A percentile compares a stretch with the other conserved stretches of the same genome.
phyloP scores from a whole-genome alignment of 2,888 invertebrate genomes.

The Agelastica alni region DNA sequence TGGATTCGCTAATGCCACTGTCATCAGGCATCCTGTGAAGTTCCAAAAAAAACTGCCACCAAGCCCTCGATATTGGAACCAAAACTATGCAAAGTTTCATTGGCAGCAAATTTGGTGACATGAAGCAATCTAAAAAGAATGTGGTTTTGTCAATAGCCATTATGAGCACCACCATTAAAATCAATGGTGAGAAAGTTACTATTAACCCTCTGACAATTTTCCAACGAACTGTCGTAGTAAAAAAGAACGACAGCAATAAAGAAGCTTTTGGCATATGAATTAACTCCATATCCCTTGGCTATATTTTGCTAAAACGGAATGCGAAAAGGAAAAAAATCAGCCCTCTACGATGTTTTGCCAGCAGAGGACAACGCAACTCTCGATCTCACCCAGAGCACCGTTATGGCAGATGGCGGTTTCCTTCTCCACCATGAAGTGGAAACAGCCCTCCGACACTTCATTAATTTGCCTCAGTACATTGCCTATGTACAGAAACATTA shows the following conservation, averaged over 20 bases:
- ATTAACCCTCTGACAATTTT: conserved; percentile 16
- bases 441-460: background rate
- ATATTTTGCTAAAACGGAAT: too few relatives aligned
- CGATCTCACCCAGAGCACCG: background rate
- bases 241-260: background rate
- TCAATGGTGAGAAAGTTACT: too few relatives aligned
- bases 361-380: background rate
- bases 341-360: background rate
- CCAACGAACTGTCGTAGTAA: conserved; percentile 2
- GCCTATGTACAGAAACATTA: background rate
- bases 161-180: conserved; percentile 1
- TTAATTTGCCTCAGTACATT: background rate
- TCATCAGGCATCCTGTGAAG: background rate
- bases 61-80: background rate
- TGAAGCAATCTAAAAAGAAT: conserved; percentile 4
- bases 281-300: too few relatives aligned
- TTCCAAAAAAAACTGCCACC: background rate
- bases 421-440: background rate
- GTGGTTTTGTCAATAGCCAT: conserved; percentile 3
- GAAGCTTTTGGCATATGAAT: too few relatives aligned
- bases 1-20: background rate
- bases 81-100: conserved; percentile 6
- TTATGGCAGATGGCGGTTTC: background rate
- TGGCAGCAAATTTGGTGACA: conserved; percentile 4
- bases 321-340: too few relatives aligned